Evolutionary conservation across 1,140 invertebrate species (phyloP).

Genomic region (Drosophila repleta): DNA sequence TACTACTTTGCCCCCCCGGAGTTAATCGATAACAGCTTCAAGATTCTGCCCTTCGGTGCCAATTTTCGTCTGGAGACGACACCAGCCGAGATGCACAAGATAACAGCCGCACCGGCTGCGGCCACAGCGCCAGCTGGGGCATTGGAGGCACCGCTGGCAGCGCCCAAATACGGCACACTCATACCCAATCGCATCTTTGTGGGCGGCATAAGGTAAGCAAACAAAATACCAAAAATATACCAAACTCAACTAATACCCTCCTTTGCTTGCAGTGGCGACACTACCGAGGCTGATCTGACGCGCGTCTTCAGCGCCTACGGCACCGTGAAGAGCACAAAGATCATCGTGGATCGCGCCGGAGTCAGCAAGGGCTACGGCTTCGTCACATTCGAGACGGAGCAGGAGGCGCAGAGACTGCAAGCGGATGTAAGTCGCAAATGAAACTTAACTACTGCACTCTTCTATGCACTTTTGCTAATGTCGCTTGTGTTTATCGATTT

Average conservation of each 20-base stretch:
- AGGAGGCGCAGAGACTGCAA: constrained; percentile 92
- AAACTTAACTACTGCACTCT: not conserved
- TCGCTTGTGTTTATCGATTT: constrained; percentile 40
- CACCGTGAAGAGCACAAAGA: constrained; percentile 96
- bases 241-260: too few species aligned
- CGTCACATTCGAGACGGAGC: constrained; percentile 97
- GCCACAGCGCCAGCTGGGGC: constrained; percentile 65
- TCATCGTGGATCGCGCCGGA: constrained; percentile 96
- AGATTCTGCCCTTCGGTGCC: constrained; percentile 82
- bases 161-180: constrained; percentile 90
- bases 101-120: constrained; percentile 71
- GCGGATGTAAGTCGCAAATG: constrained; percentile 85
- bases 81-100: constrained; percentile 80
- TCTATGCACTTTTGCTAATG: constrained; percentile 52
- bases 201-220: constrained; percentile 81
- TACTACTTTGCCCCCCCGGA: constrained; percentile 22
- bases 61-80: constrained; percentile 82
- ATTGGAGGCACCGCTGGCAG: constrained; percentile 85
- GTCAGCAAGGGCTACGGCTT: constrained; percentile 98
- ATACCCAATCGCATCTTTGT: constrained; percentile 96
- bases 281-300: constrained; percentile 92
- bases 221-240: not conserved
- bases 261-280: constrained; percentile 89
- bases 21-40: constrained; percentile 66
- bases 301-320: constrained; percentile 94